Evolutionary conservation across 2,888 invertebrate genomes (phyloP).

Genomic region (Agonopterix arenella): DNA sequence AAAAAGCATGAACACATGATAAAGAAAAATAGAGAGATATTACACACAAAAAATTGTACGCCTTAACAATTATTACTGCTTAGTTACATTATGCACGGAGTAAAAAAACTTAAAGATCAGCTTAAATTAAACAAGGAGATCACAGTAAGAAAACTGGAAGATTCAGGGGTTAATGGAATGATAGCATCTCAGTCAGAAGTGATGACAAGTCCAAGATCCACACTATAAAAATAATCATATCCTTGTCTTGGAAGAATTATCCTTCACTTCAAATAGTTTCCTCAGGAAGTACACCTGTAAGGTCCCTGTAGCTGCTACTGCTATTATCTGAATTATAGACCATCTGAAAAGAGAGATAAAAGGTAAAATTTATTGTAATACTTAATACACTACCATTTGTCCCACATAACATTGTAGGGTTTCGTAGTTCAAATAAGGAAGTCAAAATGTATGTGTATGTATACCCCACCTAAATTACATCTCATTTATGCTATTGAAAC

Average conservation of each 20-base stretch:
- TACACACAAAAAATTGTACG: not conserved
- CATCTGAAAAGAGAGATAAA: conserved; percentile 64
- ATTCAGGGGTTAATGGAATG: conserved; percentile 21
- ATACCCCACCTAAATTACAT: no score
- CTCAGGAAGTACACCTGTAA: conserved; percentile 92
- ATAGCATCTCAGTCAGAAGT: conserved; percentile 21
- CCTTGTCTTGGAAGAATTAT: conserved; percentile 76
- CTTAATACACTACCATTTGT: no score
- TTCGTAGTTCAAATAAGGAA: no score
- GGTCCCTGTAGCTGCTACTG: conserved; percentile 87
- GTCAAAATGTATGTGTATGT: no score
- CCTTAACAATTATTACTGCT: not conserved
- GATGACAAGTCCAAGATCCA: not conserved
- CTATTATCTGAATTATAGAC: conserved; percentile 91
- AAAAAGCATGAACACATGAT: not conserved
- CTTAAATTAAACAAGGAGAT: conserved; percentile 1
- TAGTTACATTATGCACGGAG: conserved; percentile 1
- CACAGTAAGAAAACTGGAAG: not conserved
- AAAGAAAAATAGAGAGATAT: no score
- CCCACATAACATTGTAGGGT: no score
- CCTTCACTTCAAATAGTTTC: conserved; percentile 90
- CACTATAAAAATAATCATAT: conserved; percentile 47
- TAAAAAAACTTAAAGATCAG: conserved; percentile 2
- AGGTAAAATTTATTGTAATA: not conserved
- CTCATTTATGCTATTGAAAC: no score